Evolutionary conservation across 2,888 invertebrate genomes (phyloP), one percentile per base, ranked within the genome.

Genomic region (Metacarcinus magister): DNA sequence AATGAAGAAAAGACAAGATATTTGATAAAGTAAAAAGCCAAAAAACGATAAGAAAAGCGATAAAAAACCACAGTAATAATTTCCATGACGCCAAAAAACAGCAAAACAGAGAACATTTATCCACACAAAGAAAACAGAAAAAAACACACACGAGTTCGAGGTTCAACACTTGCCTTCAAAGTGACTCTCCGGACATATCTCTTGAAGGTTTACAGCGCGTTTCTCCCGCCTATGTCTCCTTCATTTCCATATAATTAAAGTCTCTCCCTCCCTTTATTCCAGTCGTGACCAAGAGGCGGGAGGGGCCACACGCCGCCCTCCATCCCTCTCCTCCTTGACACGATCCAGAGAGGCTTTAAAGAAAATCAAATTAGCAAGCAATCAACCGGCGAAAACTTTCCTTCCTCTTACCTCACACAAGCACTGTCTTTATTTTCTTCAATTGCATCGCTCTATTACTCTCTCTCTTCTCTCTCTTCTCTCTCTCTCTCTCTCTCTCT

Each of bases 221-320:
- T 67, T 32, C 82, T 82, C 82, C 13, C 82, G 5, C 82, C 5
- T 13, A 82, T 32, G 32, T 82, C 82, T 5, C 82, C 82, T 82
- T 82, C 82, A 82, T 82, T 82, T 82, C 82, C 82, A 82, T 82
- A 82, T 82, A 82, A 82, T 82, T 82, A 82, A 82, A 82, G 28
- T 5, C n/a, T 82, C 13, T 32, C 7, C 19, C 82, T 28, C 82
- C 32, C 7, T 82, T 32, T 28, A 32, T 8, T 32, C 32, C 32
- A 28, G 8, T 28, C 1, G 32, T 1, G 10, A 0, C 32, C 28
- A 4, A 32, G 10, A 32, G 82, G 32, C 28, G 32, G 10, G 0
- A 28, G 32, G 82, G 13, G 82, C 10, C 28, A 82, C 82, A 82
- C 82, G 7, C 32, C 0, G 82, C 82, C 82, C 16, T 67, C 23